These are phyloP conservation scores for Crenuchus spilurus DNA, from an alignment of 2,797 vertebrate species.

Conservation along the genomic window DNA sequence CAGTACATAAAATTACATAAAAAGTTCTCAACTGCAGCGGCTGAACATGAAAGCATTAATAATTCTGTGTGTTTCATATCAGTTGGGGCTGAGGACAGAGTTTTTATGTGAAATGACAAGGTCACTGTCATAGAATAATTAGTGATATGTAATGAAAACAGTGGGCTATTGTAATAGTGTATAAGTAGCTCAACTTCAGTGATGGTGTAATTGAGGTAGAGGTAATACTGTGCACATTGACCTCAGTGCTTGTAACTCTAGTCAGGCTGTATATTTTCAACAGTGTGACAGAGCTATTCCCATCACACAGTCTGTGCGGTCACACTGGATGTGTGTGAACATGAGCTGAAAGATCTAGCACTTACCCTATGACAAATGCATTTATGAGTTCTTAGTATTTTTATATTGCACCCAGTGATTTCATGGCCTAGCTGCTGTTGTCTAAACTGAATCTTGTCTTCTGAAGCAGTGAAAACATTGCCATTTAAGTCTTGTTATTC, in stretches of 20 bases:
- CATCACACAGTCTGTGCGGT: conserved; percentile 51
- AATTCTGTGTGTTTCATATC: too few species aligned
- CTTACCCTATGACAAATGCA: background rate
- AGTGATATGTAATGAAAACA: background rate
- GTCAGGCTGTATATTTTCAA: conserved; percentile 54
- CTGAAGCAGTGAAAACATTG: background rate
- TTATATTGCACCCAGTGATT: background rate
- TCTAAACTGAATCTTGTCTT: background rate
- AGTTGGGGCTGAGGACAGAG: too few species aligned
- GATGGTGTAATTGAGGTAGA: conserved; percentile 40
- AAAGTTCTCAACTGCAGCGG: too few species aligned
- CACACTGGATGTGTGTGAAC: conserved; percentile 34
- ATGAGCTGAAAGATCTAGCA: conserved; percentile 32
- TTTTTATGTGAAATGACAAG: background rate
- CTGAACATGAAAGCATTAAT: too few species aligned
- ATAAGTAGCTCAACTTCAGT: conserved; percentile 16
- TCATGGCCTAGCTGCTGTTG: background rate
- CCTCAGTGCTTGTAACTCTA: conserved; percentile 56
- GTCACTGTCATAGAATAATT: background rate
- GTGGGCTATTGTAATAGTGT: conserved; percentile 16
- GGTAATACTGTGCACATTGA: conserved; percentile 45
- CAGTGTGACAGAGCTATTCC: conserved; percentile 60
- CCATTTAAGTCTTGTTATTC: background rate
- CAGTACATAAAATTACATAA: too few species aligned
- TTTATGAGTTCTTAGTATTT: conserved; percentile 17